Evolutionary conservation across 2,888 invertebrate genomes (phyloP).

Genomic region (Tiliacea aurago): DNA sequence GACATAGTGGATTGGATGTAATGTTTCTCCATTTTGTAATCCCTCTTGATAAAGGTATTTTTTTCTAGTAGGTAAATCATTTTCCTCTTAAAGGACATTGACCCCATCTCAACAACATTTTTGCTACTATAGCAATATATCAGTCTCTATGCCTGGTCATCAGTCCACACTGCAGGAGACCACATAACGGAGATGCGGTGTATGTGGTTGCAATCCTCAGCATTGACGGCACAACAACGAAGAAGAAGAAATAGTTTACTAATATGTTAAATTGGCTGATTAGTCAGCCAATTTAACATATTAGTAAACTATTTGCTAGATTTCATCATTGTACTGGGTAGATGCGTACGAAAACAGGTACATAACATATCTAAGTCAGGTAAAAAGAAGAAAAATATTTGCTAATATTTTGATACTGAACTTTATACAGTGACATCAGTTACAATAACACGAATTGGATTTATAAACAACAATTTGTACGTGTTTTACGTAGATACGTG

Average conservation of each 20-base stretch:
- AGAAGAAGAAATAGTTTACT: background rate
- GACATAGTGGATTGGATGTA: background rate
- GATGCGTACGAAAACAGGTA: background rate
- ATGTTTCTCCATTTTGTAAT: background rate
- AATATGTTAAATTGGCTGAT: too few relatives aligned
- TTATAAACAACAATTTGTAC: background rate
- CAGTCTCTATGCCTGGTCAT: background rate
- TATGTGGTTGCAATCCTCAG: background rate
- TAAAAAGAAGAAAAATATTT: constrained; percentile 5
- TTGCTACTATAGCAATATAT: background rate
- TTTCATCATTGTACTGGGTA: constrained; percentile 28
- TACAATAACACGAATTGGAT: background rate
- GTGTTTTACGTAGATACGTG: background rate
- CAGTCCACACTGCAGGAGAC: background rate
- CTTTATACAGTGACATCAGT: background rate
- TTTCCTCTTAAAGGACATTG: background rate
- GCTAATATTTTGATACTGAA: background rate
- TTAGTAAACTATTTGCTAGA: background rate
- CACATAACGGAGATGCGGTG: background rate
- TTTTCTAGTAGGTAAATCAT: background rate
- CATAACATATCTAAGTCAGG: background rate
- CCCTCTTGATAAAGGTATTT: background rate
- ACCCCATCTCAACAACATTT: background rate
- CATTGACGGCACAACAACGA: background rate
- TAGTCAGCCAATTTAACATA: background rate